A percentile compares a stretch with the other conserved stretches of the same genome.
phyloP scores from a whole-genome alignment of 2,113 vertebrate species.

The Meleagris gallopavo region DNA sequence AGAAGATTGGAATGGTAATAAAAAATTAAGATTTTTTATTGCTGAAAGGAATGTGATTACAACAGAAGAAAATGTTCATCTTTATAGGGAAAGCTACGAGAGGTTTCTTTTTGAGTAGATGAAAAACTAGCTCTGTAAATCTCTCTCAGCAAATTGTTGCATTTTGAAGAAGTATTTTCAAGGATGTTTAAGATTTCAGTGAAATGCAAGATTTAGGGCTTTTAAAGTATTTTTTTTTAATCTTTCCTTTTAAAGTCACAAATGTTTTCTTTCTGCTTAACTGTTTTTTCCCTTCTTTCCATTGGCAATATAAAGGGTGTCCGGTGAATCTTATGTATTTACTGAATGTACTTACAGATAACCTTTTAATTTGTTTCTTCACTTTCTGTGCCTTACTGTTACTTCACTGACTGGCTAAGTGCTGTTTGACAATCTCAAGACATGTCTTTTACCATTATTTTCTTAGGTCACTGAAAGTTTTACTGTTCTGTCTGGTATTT shows the following conservation, averaged over 20 bases:
- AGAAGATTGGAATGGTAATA: background rate
- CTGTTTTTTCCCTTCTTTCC: background rate
- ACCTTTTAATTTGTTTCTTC: background rate
- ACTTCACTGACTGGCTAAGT: background rate
- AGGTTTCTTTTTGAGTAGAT: slow-evolving; percentile 20
- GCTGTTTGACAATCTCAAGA: background rate
- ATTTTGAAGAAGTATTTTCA: slow-evolving; percentile 30
- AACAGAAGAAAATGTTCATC: slow-evolving; percentile 26
- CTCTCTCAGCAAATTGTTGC: background rate
- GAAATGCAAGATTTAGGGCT: background rate
- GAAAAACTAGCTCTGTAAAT: slow-evolving; percentile 38
- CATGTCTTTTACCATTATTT: background rate
- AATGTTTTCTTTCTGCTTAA: slow-evolving; percentile 6
- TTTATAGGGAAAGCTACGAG: slow-evolving; percentile 23
- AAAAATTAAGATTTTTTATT: slow-evolving; percentile 17
- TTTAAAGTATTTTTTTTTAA: background rate
- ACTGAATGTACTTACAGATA: background rate
- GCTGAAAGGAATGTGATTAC: background rate
- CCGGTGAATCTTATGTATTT: background rate
- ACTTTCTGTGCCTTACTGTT: background rate
- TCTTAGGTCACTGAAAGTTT: background rate
- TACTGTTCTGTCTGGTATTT: background rate
- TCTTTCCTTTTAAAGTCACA: background rate
- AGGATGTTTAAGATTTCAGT: background rate
- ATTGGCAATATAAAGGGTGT: background rate